Evolutionary conservation across 2,113 vertebrate species (phyloP), one percentile per base, ranked within the genome.

Genomic region (Plecturocebus donacophilus): DNA sequence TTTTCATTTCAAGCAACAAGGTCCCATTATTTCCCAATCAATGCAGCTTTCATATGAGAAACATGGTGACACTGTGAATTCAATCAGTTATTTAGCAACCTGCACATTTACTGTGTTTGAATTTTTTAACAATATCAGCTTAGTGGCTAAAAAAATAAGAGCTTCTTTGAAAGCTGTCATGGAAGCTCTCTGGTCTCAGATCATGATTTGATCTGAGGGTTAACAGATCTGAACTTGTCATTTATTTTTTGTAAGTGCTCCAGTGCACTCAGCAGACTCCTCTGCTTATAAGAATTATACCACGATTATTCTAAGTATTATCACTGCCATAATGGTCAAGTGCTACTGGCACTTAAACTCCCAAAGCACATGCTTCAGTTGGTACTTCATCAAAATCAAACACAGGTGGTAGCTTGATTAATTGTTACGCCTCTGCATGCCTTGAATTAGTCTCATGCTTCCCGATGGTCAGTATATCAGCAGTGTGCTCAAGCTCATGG

Each of bases 371-470:
- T 56, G 25, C 16, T 86, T 68, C 42, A 49, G 9, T 30, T 88
- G 88, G 42, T 35, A 70, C 77, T 93, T 90, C 35, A 66, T 80
- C 81, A 79, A 70, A 94, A 86, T 95, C 47, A 91, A 93, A 49
- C 27, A 85, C 54, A 87, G 79, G n/a, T 77, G 40, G 47, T 91
- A 94, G 8, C 42, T 81, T 96, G 82, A 95, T 94, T 91, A 93
- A 89, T 9, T 70, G 27, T 45, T 71, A 93, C 45, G 25, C 35
- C 70, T 66, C 16, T 47, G 7, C 52, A 38, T 70, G 52, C 27
- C 61, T 82, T 45, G 52, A 82, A 76, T 95, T 82, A 87, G 17
- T 54, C 89, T 83, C n/a, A 49, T 91, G 0, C 27, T 20, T 61
- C 71, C 17, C 21, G 2, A 7, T 19, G 19, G 38, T 94, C 30